A percentile compares a stretch with the other conserved stretches of the same genome.
These are phyloP conservation scores for Bilobella aurantiaca DNA, from an alignment of 1,140 invertebrate genomes.

Conservation along the genomic window DNA sequence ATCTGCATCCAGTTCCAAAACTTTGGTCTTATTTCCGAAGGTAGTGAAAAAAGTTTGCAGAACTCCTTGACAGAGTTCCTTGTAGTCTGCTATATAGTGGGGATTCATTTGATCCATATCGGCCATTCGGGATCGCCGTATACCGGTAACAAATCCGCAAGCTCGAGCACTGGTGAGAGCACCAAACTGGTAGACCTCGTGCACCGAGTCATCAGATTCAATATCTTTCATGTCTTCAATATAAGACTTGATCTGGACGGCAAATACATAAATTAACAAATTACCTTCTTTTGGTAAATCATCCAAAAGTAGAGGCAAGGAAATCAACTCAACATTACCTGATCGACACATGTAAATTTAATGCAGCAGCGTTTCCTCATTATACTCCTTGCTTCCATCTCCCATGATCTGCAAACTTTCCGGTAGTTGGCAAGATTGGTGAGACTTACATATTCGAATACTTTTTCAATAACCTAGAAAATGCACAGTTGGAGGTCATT, in stretches of 20 bases:
- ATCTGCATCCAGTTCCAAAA: not conserved
- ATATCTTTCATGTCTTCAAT: no score
- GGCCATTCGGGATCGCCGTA: no score
- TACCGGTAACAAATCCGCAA: no score
- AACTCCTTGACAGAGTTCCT: not conserved
- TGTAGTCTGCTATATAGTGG: not conserved
- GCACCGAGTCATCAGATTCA: no score
- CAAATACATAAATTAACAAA: no score
- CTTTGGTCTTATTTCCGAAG: not conserved
- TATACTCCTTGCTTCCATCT: not conserved
- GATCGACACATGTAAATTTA: not conserved
- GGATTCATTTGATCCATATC: not conserved
- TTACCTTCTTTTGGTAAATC: no score
- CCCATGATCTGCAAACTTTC: not conserved
- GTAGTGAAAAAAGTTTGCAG: not conserved
- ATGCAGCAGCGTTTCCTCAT: not conserved
- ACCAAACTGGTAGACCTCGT: no score
- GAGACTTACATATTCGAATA: not conserved
- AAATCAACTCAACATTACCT: not conserved
- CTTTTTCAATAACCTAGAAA: not conserved
- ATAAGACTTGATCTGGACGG: no score
- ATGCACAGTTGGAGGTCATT: not conserved
- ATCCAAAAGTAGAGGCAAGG: no score
- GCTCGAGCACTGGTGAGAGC: no score
- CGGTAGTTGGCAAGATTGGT: not conserved